These are phyloP conservation scores for Ochropleura leucogaster DNA, from an alignment of 2,888 invertebrate species.

Conservation along the genomic window DNA sequence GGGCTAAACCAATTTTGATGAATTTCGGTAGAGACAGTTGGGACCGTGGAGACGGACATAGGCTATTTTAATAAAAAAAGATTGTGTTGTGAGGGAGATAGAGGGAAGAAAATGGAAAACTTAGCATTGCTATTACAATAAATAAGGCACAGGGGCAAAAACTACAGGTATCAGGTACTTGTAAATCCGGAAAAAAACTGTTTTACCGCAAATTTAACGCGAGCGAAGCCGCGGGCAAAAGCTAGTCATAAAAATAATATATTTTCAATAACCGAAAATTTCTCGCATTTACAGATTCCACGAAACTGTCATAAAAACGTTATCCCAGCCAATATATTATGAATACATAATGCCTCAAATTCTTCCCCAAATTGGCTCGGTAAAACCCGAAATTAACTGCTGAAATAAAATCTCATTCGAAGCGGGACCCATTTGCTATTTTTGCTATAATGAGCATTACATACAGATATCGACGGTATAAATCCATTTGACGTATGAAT, in stretches of 20 bases:
- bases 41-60: too few relatives aligned
- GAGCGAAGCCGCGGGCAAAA: too few relatives aligned
- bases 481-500: constrained; percentile 64
- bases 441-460: constrained; percentile 49
- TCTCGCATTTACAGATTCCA: constrained; percentile 19
- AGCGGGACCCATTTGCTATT: constrained; percentile 54
- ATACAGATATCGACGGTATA: constrained; percentile 49
- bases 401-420: constrained; percentile 55
- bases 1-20: too few relatives aligned
- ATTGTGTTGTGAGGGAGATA: too few relatives aligned
- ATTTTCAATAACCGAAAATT: constrained; percentile 42
- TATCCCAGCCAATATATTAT: constrained; percentile 48
- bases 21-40: too few relatives aligned
- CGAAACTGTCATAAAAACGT: constrained; percentile 49
- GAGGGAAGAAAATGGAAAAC: too few relatives aligned
- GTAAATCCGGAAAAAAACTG: too few relatives aligned
- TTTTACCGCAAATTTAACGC: too few relatives aligned
- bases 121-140: too few relatives aligned
- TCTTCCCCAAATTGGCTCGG: constrained; percentile 41
- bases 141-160: too few relatives aligned
- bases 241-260: not conserved
- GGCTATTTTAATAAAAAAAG: too few relatives aligned
- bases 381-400: constrained; percentile 53
- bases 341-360: constrained; percentile 52
- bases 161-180: too few relatives aligned